Base-by-base conservation (phyloP, 1,140 invertebrate genomes). In the Zeugodacus cucurbitae region DNA sequence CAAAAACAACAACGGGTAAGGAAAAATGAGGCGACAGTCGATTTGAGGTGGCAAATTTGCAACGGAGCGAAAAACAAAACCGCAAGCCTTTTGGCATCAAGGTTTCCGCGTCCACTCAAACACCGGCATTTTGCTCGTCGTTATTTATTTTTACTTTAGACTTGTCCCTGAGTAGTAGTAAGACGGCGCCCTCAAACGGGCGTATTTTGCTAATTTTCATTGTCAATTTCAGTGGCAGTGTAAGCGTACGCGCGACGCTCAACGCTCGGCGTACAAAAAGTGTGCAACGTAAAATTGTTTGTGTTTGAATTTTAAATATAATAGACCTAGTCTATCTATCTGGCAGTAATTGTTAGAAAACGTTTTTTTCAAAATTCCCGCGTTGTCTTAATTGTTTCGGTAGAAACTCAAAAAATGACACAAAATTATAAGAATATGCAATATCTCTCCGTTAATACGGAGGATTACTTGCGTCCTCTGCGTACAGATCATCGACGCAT, bases 391-490 rank as follows among this genome's bases (percentile, higher is more conserved):
- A 26, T 29, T 70, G 29, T 17, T 29, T 70, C 37, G 7, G 7
- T n/a, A 8, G 29, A 67, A 34, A 32, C 3, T 11, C n/a, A 54
- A 48, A 82, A 44, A n/a, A 82, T 82, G 41, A 26, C 74, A 29
- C 22, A 48, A 26, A 78, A 78, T 78, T 26, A 64, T 11, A 86
- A 87, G 74, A 87, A 26, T 3, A 87, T 64, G 85, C 62, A 90
- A 48, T 91, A 89, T 70, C 86, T 91, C 10, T 59, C 87, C 44
- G 89, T 89, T 11, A 89, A 89, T 67, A 44, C 82, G 29, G 87
- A 88, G 29, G 89, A 89, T 34, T 89, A 87, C 54, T 86, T 86
- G 22, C 89, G 32, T 87, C 89, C 67, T 20, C 57, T 54, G 82
- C 58, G 29, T 57, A 78, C 26, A 34, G 86, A 26, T 34, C 88